phyloP scores from a whole-genome alignment of 2,113 vertebrate species.

The Gymnarchus niloticus region DNA sequence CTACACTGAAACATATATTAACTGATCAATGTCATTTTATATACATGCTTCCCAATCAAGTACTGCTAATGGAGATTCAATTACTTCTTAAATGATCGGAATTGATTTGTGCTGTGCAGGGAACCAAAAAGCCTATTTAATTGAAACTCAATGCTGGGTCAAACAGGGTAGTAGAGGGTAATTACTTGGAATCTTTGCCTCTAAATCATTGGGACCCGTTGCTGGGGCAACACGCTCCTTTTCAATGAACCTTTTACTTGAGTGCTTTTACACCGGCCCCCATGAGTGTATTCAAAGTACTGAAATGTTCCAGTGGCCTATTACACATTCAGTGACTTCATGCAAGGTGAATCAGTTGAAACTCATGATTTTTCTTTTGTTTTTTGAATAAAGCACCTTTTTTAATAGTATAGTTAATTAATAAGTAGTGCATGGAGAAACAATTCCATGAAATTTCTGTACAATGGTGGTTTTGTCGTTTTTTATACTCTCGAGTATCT shows the following conservation, averaged over 20 bases:
- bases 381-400: neutral
- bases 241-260: constrained; percentile 17
- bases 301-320: neutral
- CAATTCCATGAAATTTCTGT: neutral
- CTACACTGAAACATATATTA: neutral
- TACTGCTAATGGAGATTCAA: constrained; percentile 18
- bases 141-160: constrained; percentile 12
- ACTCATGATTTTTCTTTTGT: too few relatives aligned
- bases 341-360: neutral
- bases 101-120: constrained; percentile 15
- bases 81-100: constrained; percentile 18
- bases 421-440: neutral
- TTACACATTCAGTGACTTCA: neutral
- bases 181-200: constrained; percentile 5
- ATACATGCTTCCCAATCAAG: constrained; percentile 3
- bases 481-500: neutral
- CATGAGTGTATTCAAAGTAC: neutral
- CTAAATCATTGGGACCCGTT: constrained; percentile 28
- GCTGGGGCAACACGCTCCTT: constrained; percentile 28
- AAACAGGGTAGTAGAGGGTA: constrained; percentile 1
- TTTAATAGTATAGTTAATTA: neutral
- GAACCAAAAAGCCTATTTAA: constrained; percentile 10
- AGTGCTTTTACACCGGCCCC: constrained; percentile 8
- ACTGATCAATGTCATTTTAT: constrained; percentile 12
- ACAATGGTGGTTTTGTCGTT: too few relatives aligned